Conservation (phyloP, 2,113 vertebrate genomes). For the Fulica atra region DNA sequence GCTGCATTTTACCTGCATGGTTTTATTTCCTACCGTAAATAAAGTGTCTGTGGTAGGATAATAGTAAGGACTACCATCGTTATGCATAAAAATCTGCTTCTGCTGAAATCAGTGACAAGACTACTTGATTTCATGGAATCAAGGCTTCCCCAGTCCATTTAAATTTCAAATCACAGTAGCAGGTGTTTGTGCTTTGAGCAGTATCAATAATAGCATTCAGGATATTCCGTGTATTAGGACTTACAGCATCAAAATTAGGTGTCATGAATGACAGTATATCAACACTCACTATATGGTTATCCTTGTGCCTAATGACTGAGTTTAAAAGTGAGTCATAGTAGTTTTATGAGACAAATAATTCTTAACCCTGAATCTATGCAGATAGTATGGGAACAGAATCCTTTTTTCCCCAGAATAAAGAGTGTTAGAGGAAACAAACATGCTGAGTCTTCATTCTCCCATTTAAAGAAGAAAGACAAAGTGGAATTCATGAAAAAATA, state of each 20-base stretch:
- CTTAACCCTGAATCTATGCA: not conserved
- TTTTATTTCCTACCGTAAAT: not conserved
- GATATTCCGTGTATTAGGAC: not conserved
- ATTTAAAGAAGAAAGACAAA: not conserved
- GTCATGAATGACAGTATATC: not conserved
- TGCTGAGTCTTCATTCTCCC: not conserved
- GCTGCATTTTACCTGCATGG: not conserved
- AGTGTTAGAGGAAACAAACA: not conserved
- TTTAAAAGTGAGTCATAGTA: not conserved
- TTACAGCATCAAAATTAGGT: not conserved
- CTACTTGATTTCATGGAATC: not conserved
- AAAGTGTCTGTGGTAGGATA: not conserved
- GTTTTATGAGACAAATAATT: not conserved
- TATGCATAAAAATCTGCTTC: not conserved
- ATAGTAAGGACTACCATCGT: not conserved
- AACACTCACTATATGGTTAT: not conserved
- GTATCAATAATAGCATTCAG: not conserved
- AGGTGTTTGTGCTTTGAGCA: not conserved
- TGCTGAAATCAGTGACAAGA: not conserved
- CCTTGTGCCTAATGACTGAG: not conserved
- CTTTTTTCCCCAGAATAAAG: not conserved
- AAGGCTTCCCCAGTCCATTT: not conserved
- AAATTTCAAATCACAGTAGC: not conserved
- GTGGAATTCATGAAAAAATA: not conserved
- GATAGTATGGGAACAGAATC: not conserved